Evolutionary conservation across 2,888 invertebrate species (phyloP), one percentile per base, ranked within the genome.

Genomic region (Ormyrus thymus): DNA sequence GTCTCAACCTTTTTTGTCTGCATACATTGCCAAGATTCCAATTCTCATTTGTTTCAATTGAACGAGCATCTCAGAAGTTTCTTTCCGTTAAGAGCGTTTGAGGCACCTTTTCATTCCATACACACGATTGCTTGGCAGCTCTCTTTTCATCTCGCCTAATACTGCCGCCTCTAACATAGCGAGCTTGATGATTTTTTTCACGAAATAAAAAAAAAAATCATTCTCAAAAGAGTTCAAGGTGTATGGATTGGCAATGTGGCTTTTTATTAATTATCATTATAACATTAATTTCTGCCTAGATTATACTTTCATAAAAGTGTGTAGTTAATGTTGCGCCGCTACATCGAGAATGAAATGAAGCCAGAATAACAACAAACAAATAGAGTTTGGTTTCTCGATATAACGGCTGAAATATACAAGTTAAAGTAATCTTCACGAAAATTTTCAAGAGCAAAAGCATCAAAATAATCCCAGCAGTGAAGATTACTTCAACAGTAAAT

Each of bases 171-270:
- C 53, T 64, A 13, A 51, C n/a, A 51, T 75, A 70, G 56, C 29
- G 13, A 68, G 46, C 51, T 56, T n/a, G 43, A 45, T 53, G 29
- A 71, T 75, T 76, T 64, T 6, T 29, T 29, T 29, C 29, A 29
- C 29, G 29, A 29, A 29, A 29, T n/a, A 15, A n/a, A n/a, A 29
- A 53, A 46, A 68, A 77, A 69, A 58, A 51, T 69, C 53, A 62
- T 61, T 64, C 53, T 48, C 62, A 11, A 48, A 73, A 58, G 45
- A 76, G 73, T 75, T 43, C 58, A 81, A 78, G 72, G 76, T 81
- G 70, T 80, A 78, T 76, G 76, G 77, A 73, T 80, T 78, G 72
- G 76, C 76, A 78, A 78, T 75, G 72, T 81, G 78, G 69, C 65
- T 79, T 68, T 78, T 62, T 72, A 68, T 53, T 78, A 78, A 9